A percentile compares a stretch with the other conserved stretches of the same genome.
phyloP scores from a whole-genome alignment of 2,113 vertebrate species.

The Semicossyphus pulcher region DNA sequence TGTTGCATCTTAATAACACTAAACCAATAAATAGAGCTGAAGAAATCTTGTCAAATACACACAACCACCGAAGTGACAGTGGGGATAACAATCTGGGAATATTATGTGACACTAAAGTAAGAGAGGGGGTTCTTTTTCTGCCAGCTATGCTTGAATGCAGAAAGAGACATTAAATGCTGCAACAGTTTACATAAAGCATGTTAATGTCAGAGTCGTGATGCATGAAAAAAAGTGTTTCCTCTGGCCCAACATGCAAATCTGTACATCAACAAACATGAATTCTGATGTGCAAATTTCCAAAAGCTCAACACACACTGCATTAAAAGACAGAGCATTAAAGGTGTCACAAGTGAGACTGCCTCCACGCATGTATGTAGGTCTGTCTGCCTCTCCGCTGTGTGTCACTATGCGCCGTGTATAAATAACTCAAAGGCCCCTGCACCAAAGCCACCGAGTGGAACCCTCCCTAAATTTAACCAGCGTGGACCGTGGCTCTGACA shows the following conservation, averaged over 20 bases:
- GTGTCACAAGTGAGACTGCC: not conserved
- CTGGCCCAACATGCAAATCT: not conserved
- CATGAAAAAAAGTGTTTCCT: not conserved
- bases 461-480: conserved; percentile 35
- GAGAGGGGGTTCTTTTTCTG: not conserved
- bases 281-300: not conserved
- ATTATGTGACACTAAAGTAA: not conserved
- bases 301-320: not conserved
- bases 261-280: not conserved
- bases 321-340: not conserved
- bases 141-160: not conserved
- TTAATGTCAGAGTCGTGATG: conserved; percentile 12
- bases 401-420: conserved; percentile 30
- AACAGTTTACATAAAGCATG: conserved; percentile 11
- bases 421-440: conserved; percentile 47
- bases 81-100: not conserved
- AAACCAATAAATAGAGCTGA: not conserved
- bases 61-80: not conserved
- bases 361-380: not conserved
- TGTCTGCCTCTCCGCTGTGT: conserved; percentile 11
- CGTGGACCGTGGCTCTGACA: conserved; percentile 23
- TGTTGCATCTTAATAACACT: conserved; percentile 5
- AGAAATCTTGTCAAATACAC: not conserved
- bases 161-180: not conserved
- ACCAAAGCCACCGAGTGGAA: conserved; percentile 39